phyloP scores from a whole-genome alignment of 2,113 vertebrate genomes.

The Gobio gobio region DNA sequence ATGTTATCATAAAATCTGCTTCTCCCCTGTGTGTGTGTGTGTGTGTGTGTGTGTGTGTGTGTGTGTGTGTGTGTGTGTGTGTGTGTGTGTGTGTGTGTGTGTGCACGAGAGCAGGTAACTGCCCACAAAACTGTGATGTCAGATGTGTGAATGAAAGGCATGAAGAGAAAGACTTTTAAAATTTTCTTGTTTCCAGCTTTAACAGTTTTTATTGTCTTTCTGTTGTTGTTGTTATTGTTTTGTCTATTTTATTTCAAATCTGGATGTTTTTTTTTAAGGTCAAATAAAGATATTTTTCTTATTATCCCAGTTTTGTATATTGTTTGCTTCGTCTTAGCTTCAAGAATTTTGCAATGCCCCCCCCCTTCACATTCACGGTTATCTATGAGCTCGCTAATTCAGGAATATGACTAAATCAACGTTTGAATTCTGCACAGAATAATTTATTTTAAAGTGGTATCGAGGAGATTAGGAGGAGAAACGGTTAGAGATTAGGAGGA shows the following conservation, averaged over 20 bases:
- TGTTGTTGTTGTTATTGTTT: neutral
- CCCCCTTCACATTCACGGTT: neutral
- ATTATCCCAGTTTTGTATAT: neutral
- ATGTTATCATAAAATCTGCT: constrained; percentile 32
- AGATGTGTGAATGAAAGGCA: constrained; percentile 63
- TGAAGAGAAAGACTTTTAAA: constrained; percentile 68
- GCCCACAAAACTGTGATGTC: constrained; percentile 64
- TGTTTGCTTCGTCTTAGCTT: neutral
- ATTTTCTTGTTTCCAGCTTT: neutral
- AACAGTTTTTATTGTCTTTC: neutral
- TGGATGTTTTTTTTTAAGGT: neutral
- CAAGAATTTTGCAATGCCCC: too few relatives aligned
- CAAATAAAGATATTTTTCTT: constrained; percentile 40
- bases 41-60: neutral
- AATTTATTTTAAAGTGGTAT: too few relatives aligned
- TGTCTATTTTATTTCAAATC: neutral
- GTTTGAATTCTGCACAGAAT: too few relatives aligned
- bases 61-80: constrained; percentile 23
- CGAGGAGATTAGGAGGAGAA: too few relatives aligned
- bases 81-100: constrained; percentile 21
- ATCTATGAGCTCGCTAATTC: neutral
- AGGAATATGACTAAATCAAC: neutral
- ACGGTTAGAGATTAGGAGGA: too few relatives aligned
- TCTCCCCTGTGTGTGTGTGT: neutral
- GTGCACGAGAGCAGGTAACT: constrained; percentile 55